These are phyloP conservation scores for Tortrix viridana DNA, from an alignment of 2,888 invertebrate genomes.

Conservation along the genomic window DNA sequence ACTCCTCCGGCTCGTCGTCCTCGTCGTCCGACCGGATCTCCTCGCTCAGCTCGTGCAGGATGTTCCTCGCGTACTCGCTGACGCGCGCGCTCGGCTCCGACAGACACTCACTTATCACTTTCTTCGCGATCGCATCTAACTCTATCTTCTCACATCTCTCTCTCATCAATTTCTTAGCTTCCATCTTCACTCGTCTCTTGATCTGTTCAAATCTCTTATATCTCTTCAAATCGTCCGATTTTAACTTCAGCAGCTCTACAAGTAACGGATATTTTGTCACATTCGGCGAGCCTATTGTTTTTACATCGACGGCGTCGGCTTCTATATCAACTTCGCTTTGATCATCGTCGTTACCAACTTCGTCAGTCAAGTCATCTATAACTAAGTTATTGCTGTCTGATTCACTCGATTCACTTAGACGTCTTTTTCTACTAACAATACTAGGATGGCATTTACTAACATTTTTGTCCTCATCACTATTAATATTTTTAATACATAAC, in stretches of 20 bases:
- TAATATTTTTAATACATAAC: background rate
- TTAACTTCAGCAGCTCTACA: background rate
- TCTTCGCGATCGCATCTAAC: no score
- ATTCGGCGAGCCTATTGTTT: background rate
- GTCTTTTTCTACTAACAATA: background rate
- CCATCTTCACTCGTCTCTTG: background rate
- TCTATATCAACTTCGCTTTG: background rate
- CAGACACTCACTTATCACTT: no score
- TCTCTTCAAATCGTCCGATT: background rate
- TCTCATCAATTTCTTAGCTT: background rate
- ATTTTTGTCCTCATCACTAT: background rate
- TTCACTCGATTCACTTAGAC: slow-evolving; percentile 7
- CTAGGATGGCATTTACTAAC: slow-evolving; percentile 2
- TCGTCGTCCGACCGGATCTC: background rate
- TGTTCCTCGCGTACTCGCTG: background rate
- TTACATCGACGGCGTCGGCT: no score
- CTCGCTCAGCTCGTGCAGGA: background rate
- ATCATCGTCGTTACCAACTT: background rate
- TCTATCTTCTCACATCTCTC: no score
- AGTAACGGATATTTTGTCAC: background rate
- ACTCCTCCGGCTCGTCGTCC: background rate
- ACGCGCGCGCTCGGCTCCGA: background rate
- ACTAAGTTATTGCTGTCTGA: slow-evolving; percentile 4
- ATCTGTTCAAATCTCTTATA: background rate
- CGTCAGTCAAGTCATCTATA: slow-evolving; percentile 5